Conservation (phyloP, 1,140 invertebrate species). For the Tetramorium alpestre region DNA sequence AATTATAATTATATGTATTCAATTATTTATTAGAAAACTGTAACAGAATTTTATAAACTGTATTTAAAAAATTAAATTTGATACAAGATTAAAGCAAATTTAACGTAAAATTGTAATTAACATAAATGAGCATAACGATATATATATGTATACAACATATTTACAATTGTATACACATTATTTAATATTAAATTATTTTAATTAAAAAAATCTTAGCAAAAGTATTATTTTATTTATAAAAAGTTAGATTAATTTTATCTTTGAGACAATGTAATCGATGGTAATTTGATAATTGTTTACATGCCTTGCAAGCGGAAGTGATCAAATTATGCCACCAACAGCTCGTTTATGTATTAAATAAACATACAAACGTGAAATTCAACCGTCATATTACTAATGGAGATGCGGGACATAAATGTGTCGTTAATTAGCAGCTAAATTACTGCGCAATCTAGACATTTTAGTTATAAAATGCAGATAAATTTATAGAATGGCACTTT, state of each 20-base stretch:
- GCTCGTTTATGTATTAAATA: conserved; percentile 1
- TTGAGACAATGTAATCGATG: not conserved
- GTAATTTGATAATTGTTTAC: conserved; percentile 43
- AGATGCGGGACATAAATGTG: not conserved
- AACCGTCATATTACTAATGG: not conserved
- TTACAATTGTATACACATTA: not conserved
- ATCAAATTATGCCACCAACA: conserved; percentile 11
- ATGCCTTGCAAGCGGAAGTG: conserved; percentile 9
- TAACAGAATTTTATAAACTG: not conserved
- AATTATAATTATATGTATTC: not conserved
- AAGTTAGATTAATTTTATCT: not conserved
- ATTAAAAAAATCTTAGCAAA: not conserved
- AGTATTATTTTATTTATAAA: not conserved
- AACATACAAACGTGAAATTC: conserved; percentile 25
- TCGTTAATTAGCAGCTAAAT: conserved; percentile 41
- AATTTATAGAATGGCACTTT: not conserved
- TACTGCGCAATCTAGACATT: not conserved
- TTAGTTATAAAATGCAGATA: not conserved
- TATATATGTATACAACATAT: too few relatives aligned
- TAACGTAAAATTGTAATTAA: not conserved
- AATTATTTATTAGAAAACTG: not conserved
- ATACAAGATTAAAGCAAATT: not conserved
- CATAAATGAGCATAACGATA: not conserved
- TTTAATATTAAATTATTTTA: not conserved
- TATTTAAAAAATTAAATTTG: not conserved